A percentile compares a stretch with the other conserved stretches of the same genome.
Conservation (phyloP, 2,797 vertebrate genomes). For the Urocyon cinereoargenteus region DNA sequence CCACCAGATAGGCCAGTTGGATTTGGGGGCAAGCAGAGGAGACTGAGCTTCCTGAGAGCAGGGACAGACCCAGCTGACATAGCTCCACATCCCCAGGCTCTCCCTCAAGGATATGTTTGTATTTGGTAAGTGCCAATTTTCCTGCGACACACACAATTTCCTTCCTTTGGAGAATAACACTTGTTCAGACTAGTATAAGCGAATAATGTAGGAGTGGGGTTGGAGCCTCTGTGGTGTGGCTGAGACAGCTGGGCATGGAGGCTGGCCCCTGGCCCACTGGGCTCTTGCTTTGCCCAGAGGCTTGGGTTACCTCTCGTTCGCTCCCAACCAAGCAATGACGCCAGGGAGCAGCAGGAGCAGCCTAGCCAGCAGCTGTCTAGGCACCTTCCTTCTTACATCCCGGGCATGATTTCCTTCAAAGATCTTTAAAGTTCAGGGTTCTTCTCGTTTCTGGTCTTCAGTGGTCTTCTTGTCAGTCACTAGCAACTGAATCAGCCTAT, state of each 20-base stretch:
- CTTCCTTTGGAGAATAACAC: background rate
- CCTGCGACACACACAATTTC: background rate
- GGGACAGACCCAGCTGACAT: background rate
- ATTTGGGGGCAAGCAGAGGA: background rate
- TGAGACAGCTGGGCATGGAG: background rate
- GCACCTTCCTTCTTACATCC: fast-evolving
- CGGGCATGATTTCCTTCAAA: background rate
- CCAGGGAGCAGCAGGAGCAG: background rate
- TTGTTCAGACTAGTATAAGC: fast-evolving
- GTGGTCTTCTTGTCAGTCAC: background rate
- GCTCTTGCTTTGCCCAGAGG: background rate
- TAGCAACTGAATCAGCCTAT: background rate
- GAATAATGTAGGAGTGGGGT: background rate
- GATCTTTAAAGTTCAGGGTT: background rate
- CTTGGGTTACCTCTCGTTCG: too few species aligned
- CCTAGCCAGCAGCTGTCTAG: background rate
- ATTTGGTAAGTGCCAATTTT: background rate
- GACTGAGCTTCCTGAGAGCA: background rate
- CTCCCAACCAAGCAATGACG: background rate
- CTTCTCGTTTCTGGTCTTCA: background rate
- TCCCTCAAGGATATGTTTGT: background rate
- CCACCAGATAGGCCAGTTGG: background rate
- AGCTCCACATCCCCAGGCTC: background rate
- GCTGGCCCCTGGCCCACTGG: too few species aligned
- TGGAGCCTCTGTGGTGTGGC: too few species aligned